A percentile compares a stretch with the other conserved stretches of the same genome.
These are phyloP conservation scores for Artibeus jamaicensis DNA, from an alignment of 2,797 vertebrate genomes.

Conservation along the genomic window DNA sequence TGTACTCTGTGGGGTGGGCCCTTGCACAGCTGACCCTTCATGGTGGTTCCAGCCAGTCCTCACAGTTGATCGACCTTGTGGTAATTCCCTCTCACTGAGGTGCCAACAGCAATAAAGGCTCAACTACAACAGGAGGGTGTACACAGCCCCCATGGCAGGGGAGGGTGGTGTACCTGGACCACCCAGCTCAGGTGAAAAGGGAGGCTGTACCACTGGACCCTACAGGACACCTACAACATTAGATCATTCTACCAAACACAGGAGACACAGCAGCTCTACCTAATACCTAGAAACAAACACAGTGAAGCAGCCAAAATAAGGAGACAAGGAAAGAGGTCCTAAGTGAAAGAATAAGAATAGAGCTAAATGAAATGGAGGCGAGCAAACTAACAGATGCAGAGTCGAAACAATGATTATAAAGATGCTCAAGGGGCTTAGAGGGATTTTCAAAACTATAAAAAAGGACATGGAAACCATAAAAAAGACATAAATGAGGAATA, in stretches of 20 bases:
- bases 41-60: background rate
- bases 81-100: background rate
- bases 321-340: background rate
- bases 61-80: background rate
- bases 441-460: background rate
- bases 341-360: background rate
- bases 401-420: background rate
- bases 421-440: background rate
- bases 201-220: background rate
- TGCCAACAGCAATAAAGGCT: background rate
- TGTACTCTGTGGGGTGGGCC: background rate
- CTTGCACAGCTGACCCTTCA: background rate
- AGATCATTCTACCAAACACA: background rate
- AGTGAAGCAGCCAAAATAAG: background rate
- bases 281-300: background rate
- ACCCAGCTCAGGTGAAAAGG: background rate
- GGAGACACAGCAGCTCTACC: background rate
- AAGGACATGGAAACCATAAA: background rate
- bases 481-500: background rate
- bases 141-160: background rate
- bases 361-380: background rate
- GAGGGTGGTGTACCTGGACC: background rate
- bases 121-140: background rate
- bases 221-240: background rate
- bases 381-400: background rate